phyloP scores from a whole-genome alignment of 2,113 vertebrate genomes.

The Tenrec ecaudatus region DNA sequence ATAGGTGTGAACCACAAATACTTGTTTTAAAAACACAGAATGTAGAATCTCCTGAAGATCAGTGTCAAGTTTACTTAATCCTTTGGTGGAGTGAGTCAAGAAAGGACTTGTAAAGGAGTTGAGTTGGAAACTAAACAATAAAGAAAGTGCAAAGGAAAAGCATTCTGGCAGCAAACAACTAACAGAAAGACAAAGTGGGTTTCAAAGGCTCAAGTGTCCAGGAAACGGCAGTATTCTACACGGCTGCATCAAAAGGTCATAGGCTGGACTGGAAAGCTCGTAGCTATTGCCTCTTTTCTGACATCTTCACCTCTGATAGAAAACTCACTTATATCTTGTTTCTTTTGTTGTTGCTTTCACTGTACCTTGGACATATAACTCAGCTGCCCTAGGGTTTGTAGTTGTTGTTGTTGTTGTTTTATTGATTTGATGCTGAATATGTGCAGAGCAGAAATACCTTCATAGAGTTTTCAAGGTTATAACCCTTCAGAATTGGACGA shows the following conservation, averaged over 20 bases:
- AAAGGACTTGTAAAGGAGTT: too few species aligned
- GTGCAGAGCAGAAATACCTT: background rate
- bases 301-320: background rate
- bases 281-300: background rate
- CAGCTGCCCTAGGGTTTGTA: background rate
- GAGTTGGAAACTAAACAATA: background rate
- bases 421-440: background rate
- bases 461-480: background rate
- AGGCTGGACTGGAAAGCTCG: background rate
- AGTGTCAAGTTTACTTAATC: too few species aligned
- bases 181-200: background rate
- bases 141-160: background rate
- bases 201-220: background rate
- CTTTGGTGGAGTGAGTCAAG: too few species aligned
- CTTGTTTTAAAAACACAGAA: background rate
- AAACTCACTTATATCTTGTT: background rate
- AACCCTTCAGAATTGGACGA: too few species aligned
- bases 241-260: background rate
- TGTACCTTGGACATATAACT: background rate
- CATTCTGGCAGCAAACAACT: background rate
- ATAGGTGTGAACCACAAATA: background rate
- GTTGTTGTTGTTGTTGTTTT: background rate
- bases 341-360: background rate
- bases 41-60: too few species aligned
- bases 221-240: too few species aligned